Evolutionary conservation across 2,888 invertebrate species (phyloP).

Genomic region (Myopa tessellatipennis): DNA sequence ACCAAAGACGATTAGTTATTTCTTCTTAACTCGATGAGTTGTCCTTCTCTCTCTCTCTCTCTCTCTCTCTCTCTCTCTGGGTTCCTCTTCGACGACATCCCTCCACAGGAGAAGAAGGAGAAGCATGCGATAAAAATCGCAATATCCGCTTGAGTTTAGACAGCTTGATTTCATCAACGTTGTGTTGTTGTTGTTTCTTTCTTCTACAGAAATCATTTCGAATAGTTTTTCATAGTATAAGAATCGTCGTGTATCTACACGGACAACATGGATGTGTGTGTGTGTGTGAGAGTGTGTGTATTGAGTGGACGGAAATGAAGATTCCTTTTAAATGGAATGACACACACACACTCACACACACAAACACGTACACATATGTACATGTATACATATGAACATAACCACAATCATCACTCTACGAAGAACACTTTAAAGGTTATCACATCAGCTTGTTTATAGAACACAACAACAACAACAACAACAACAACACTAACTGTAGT

Average conservation of each 20-base stretch:
- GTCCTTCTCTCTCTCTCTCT: too few relatives aligned
- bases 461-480: too few relatives aligned
- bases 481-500: too few relatives aligned
- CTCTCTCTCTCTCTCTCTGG: too few relatives aligned
- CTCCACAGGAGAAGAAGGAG: too few relatives aligned
- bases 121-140: background rate
- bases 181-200: background rate
- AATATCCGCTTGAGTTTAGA: slow-evolving; percentile 1
- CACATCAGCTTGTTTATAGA: too few relatives aligned
- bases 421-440: too few relatives aligned
- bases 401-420: too few relatives aligned
- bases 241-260: background rate
- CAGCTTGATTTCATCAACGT: slow-evolving; percentile 6
- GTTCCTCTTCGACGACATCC: too few relatives aligned
- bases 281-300: background rate
- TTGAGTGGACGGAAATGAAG: background rate
- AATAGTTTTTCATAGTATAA: background rate
- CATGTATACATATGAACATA: background rate
- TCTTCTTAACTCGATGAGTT: too few relatives aligned
- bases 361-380: background rate
- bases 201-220: background rate
- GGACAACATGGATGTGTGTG: background rate
- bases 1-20: too few relatives aligned
- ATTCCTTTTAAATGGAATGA: background rate
- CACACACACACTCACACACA: background rate